Evolutionary conservation across 2,113 vertebrate species (phyloP).

Genomic region (Tonatia bakeri): DNA sequence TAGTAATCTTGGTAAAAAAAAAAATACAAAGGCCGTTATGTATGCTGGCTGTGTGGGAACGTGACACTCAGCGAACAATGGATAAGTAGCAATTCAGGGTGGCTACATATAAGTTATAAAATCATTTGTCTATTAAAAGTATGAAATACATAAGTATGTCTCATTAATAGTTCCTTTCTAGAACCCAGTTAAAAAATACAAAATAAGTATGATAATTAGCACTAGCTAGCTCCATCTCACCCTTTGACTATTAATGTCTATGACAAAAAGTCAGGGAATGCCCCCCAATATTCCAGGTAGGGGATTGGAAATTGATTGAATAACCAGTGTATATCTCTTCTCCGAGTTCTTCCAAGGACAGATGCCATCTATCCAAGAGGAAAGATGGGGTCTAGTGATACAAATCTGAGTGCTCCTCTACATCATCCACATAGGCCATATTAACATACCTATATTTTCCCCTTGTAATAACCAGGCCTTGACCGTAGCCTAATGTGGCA

Average conservation of each 20-base stretch:
- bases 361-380: not conserved
- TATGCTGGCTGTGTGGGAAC: not conserved
- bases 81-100: not conserved
- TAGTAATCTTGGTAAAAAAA: not conserved
- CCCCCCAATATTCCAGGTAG: not conserved
- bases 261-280: not conserved
- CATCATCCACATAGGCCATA: not conserved
- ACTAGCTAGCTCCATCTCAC: not conserved
- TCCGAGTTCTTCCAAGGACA: not conserved
- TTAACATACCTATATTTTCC: not conserved
- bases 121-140: not conserved
- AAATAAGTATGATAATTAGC: not conserved
- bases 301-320: not conserved
- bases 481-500: not conserved
- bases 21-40: not conserved
- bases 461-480: not conserved
- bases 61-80: not conserved
- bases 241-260: not conserved
- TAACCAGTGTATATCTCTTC: not conserved
- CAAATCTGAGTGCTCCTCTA: not conserved
- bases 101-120: not conserved
- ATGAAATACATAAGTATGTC: not conserved
- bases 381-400: not conserved
- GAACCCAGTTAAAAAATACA: not conserved
- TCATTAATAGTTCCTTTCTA: not conserved